Evolutionary conservation across 2,113 vertebrate species (phyloP), one percentile per base, ranked within the genome.

Genomic region (Xyliphius kryptos): DNA sequence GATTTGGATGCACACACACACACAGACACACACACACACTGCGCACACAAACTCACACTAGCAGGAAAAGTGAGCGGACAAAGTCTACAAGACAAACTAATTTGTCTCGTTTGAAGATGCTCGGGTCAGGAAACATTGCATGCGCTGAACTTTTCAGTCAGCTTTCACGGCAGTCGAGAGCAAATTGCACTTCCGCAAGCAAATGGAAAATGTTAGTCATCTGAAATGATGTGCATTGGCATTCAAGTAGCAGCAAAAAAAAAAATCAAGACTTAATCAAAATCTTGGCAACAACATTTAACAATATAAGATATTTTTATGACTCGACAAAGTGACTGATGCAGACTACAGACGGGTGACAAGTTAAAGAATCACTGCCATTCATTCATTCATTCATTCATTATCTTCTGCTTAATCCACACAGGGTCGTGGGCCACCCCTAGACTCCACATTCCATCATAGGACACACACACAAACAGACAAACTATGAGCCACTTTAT

Each of bases 51-150:
- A 71, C 48, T 54, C 49, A 26, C 4, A 11, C 37, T 14, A 40
- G 44, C 55, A 36, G 53, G 48, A 63, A 63, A 43, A 57, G 65
- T 64, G 55, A 68, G 57, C 55, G 63, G 74, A 75, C 46, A 62
- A 59, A 54, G 56, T 50, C n/a, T n/a, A n/a, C n/a, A n/a, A n/a
- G n/a, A n/a, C 61, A 51, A 72, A 76, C 63, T 77, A 76, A 82
- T 76, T 71, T 72, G 70, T 80, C 76, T 75, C n/a, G 75, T 70
- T 73, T 74, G 66, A 71, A 56, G 40, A 66, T 57, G 66, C 53
- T 64, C 21, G 36, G 49, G 58, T 21, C 51, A 36, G 3, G 58
- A 67, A 63, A 46, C 57, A 21, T 70, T 73, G 70, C 74, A 63
- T 67, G 74, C 75, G 66, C 32, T 54, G 58, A 60, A 49, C 41